These are phyloP conservation scores for Lasioglossum malachurum DNA, from an alignment of 2,888 invertebrate genomes.

Conservation along the genomic window DNA sequence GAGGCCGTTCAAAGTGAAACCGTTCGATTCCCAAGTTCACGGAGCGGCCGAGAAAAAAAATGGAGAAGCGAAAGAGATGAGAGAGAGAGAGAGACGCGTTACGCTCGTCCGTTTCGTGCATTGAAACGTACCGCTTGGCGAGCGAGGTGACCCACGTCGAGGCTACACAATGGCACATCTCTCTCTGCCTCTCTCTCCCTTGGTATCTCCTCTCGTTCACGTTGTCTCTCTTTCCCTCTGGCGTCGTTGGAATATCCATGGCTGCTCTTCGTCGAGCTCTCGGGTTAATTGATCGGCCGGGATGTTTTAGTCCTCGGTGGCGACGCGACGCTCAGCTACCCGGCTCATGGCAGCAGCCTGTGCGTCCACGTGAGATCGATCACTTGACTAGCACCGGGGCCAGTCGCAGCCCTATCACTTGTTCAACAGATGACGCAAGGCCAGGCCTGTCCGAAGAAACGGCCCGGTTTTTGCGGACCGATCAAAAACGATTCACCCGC, in stretches of 20 bases:
- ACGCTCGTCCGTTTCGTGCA: constrained; percentile 33
- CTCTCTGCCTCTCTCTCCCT: not conserved
- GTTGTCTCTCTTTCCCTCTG: not conserved
- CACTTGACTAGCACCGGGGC: constrained; percentile 35
- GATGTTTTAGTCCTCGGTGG: constrained; percentile 51
- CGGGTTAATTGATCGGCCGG: constrained; percentile 69
- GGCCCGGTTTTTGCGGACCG: not conserved
- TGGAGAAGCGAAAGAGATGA: not conserved
- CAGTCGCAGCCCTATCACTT: constrained; percentile 40
- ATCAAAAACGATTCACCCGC: constrained; percentile 30
- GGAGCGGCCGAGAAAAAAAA: constrained; percentile 1
- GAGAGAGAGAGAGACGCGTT: constrained; percentile 23
- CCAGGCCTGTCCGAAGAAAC: constrained; percentile 7
- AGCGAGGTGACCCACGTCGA: constrained; percentile 28
- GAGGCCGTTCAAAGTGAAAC: not conserved
- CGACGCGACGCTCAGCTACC: constrained; percentile 35
- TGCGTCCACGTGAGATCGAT: constrained; percentile 58
- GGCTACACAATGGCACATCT: constrained; percentile 20
- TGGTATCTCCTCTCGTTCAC: too few relatives aligned
- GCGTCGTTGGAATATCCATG: constrained; percentile 46
- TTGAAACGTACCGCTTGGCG: constrained; percentile 45
- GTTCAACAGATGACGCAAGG: constrained; percentile 56
- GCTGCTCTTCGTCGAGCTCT: constrained; percentile 27
- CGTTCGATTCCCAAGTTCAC: constrained; percentile 17
- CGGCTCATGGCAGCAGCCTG: constrained; percentile 15